Evolutionary conservation across 1,140 invertebrate species (phyloP), one percentile per base, ranked within the genome.

Genomic region (Hylaeus anthracinus): DNA sequence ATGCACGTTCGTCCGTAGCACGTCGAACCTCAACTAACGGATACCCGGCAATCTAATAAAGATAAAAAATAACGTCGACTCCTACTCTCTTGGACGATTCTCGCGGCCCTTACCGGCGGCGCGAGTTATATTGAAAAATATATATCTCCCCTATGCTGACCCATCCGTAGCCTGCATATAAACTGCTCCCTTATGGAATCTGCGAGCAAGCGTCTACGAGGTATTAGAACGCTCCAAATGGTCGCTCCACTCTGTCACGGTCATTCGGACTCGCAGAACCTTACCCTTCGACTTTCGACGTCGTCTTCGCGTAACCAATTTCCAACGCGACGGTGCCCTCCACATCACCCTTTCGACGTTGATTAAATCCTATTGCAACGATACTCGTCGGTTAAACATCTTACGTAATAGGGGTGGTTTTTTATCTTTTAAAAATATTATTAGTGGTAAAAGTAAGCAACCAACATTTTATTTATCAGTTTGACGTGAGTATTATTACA

Each of bases 61-160:
- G 91, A 93, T 92, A 93, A 93, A 93, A 93, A 93, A 92, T 92
- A 93, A 91, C 91, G 88, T 87, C 87, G 82, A 88, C 82, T 90
- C 58, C 70, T 55, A 64, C 75, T 84, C 73, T 78, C 69, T 78
- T 76, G 84, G 75, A 72, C 85, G 72, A 77, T 84, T 86, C 82
- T 70, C 86, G 72, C 71, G 72, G 75, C 73, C 72, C 77, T 82
- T 73, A 66, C 64, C 79, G 77, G 61, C 60, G 66, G 53, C 80
- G 72, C 82, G 81, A 88, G 90, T 90, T 90, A 91, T 91, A 91
- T 92, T 93, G 91, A 92, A 92, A 93, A 92, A 91, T 91, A 92
- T 90, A 91, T 89, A 89, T 90, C 89, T 85, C 79, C 79, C 80
- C 79, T 81, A 78, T 79, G 88, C 90, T 92, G 91, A 93, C 90